Percentiles rank a stretch among this genome's conserved stretches.
These are phyloP conservation scores for Hydroisotoma schaefferi DNA, from an alignment of 2,888 invertebrate species.

Conservation along the genomic window DNA sequence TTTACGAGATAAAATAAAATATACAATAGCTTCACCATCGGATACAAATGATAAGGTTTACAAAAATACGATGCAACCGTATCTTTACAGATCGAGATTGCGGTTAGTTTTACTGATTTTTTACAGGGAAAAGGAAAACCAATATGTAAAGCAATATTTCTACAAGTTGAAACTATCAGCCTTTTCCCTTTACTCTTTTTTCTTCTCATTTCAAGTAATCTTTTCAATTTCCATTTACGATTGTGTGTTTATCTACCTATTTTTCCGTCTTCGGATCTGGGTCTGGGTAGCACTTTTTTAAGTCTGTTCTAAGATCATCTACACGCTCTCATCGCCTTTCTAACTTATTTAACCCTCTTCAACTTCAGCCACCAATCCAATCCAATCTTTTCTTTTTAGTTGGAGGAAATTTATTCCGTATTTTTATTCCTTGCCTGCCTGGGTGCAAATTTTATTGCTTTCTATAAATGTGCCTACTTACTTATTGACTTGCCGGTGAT, in stretches of 20 bases:
- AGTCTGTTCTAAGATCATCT: background rate
- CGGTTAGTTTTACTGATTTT: too few relatives aligned
- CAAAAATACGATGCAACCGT: too few relatives aligned
- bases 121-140: too few relatives aligned
- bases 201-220: conserved; percentile 18
- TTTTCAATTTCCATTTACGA: conserved; percentile 38
- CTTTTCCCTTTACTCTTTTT: conserved; percentile 1
- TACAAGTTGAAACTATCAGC: background rate
- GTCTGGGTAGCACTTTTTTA: background rate
- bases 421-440: conserved; percentile 13
- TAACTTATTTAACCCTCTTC: background rate
- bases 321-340: too few relatives aligned
- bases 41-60: too few relatives aligned
- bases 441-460: conserved; percentile 25
- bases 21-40: too few relatives aligned
- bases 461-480: too few relatives aligned
- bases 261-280: conserved; percentile 8
- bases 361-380: conserved; percentile 2
- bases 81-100: too few relatives aligned
- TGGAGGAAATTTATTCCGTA: background rate
- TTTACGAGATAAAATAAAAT: too few relatives aligned
- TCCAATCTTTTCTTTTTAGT: background rate
- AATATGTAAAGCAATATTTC: conserved; percentile 4
- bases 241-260: conserved; percentile 20
- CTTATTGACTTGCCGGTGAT: too few relatives aligned